Evolutionary conservation across 2,113 vertebrate species (phyloP).

Genomic region (Pterocles burchelli): DNA sequence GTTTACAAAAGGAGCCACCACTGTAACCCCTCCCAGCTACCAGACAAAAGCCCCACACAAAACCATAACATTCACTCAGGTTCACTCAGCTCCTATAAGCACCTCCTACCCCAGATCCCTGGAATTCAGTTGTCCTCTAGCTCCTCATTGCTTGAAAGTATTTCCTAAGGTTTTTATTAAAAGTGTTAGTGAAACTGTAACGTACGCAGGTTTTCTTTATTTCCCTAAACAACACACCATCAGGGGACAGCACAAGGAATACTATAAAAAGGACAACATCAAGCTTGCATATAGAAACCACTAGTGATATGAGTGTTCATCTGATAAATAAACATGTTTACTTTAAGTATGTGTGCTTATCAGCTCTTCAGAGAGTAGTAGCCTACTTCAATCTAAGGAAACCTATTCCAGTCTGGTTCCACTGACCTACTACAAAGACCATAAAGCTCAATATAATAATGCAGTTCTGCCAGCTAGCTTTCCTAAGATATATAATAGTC

Average conservation of each 20-base stretch:
- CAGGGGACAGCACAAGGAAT: not conserved
- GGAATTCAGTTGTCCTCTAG: not conserved
- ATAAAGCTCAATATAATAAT: not conserved
- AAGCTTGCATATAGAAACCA: not conserved
- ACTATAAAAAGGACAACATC: not conserved
- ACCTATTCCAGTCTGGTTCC: not conserved
- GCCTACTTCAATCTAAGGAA: not conserved
- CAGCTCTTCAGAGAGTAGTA: not conserved
- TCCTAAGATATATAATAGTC: not conserved
- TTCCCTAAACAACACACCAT: not conserved
- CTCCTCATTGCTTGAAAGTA: not conserved
- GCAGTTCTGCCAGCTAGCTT: not conserved
- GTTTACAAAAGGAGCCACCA: no score
- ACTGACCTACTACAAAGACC: not conserved
- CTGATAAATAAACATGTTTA: not conserved
- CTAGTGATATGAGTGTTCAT: not conserved
- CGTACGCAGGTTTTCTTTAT: accelerated
- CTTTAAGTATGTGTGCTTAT: not conserved
- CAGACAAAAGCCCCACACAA: no score
- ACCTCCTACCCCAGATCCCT: accelerated
- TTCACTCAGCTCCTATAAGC: not conserved
- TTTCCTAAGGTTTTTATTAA: not conserved
- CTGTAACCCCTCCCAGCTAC: no score
- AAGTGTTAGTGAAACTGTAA: accelerated
- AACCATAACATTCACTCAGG: no score